These are phyloP conservation scores for Aegotheles bennettii DNA, from an alignment of 2,113 vertebrate species.

Conservation along the genomic window DNA sequence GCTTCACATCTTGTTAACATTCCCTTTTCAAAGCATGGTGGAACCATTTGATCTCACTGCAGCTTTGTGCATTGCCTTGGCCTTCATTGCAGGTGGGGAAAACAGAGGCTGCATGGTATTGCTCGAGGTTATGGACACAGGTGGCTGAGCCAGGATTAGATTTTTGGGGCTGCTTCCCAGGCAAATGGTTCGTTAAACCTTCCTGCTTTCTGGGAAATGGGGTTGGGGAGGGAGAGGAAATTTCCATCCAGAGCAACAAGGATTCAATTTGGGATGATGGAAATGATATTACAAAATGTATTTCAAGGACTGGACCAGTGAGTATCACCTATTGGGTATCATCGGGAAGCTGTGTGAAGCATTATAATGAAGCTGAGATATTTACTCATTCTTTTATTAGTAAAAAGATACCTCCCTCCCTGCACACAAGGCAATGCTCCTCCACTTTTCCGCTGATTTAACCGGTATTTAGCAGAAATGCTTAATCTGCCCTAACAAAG, in stretches of 20 bases:
- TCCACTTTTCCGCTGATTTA: background rate
- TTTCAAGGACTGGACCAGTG: background rate
- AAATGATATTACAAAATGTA: background rate
- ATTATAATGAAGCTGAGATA: background rate
- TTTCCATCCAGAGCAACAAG: background rate
- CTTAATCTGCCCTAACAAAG: slow-evolving; percentile 46
- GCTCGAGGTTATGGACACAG: background rate
- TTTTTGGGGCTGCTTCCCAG: background rate
- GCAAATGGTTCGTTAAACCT: background rate
- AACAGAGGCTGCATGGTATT: background rate
- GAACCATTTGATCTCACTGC: background rate
- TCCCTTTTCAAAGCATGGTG: background rate
- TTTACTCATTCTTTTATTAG: background rate
- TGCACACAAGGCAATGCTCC: background rate
- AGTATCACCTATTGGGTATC: background rate
- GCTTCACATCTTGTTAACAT: slow-evolving; percentile 4
- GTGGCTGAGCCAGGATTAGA: background rate
- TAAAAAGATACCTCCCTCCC: background rate
- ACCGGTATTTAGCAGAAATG: slow-evolving; percentile 33
- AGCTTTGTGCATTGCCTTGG: background rate
- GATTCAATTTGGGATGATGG: background rate
- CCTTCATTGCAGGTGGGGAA: background rate
- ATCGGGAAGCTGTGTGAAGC: background rate
- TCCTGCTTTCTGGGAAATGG: background rate
- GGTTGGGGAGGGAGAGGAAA: background rate